Percentiles rank a stretch among this genome's conserved stretches.
These are phyloP conservation scores for Flexamia atlantica DNA, from an alignment of 2,888 invertebrate species.

Conservation along the genomic window DNA sequence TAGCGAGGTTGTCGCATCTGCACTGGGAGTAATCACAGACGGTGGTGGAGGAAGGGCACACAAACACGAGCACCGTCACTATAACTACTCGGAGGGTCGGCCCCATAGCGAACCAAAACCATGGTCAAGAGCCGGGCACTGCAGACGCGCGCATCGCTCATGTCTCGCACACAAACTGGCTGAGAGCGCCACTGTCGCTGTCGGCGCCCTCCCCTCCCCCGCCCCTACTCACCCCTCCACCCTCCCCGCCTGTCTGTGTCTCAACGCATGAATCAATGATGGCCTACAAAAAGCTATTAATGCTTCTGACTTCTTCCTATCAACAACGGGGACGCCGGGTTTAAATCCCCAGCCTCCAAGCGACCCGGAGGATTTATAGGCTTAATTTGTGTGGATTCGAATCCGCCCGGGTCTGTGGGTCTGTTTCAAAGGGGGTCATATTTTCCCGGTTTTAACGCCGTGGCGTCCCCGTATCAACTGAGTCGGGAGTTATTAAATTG, in stretches of 20 bases:
- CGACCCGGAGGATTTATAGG: slow-evolving; percentile 24
- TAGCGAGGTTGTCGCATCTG: slow-evolving; percentile 10
- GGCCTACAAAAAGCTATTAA: slow-evolving; percentile 46
- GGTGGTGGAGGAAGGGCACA: background rate
- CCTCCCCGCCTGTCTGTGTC: slow-evolving; percentile 67
- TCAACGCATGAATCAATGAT: slow-evolving; percentile 64
- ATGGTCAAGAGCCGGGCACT: slow-evolving; percentile 38
- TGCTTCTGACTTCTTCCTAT: slow-evolving; percentile 47
- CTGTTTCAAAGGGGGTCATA: slow-evolving; percentile 17
- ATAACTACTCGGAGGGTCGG: slow-evolving; percentile 61
- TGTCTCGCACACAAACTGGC: background rate
- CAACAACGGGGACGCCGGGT: slow-evolving; percentile 23
- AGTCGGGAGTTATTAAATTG: slow-evolving; percentile 26
- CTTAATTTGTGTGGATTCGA: slow-evolving; percentile 25
- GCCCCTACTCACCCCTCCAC: slow-evolving; percentile 70
- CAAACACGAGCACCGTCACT: slow-evolving; percentile 63
- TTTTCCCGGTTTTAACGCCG: slow-evolving; percentile 3
- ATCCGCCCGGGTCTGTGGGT: background rate
- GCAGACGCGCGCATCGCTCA: slow-evolving; percentile 42
- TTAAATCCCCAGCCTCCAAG: slow-evolving; percentile 1
- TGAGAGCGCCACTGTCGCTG: background rate
- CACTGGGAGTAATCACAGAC: slow-evolving; percentile 31
- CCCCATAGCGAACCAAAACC: slow-evolving; percentile 61
- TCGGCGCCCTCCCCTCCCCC: slow-evolving; percentile 35
- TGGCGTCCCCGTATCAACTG: slow-evolving; percentile 5